Evolutionary conservation across 2,113 vertebrate species (phyloP).

Genomic region (Siphamia tubifer): DNA sequence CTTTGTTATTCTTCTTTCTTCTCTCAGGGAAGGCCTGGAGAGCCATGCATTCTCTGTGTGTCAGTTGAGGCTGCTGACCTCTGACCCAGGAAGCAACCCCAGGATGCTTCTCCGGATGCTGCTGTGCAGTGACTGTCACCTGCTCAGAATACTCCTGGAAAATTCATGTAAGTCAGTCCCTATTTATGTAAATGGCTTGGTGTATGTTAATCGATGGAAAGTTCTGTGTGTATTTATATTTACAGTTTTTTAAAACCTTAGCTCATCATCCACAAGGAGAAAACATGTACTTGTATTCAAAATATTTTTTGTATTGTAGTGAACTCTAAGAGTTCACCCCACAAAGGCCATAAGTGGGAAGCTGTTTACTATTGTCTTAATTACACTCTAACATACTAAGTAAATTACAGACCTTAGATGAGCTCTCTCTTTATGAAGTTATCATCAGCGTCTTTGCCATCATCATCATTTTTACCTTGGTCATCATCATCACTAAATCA

Average conservation of each 20-base stretch:
- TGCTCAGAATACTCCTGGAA: slow-evolving; percentile 86
- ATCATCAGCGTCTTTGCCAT: slow-evolving; percentile 72
- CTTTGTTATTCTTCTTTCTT: slow-evolving; percentile 58
- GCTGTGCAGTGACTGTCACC: slow-evolving; percentile 84
- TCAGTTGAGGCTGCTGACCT: slow-evolving; percentile 89
- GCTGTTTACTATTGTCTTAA: slow-evolving; percentile 51
- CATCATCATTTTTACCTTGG: slow-evolving; percentile 77
- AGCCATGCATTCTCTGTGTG: slow-evolving; percentile 79
- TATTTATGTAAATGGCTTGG: neutral
- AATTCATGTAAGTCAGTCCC: slow-evolving; percentile 84
- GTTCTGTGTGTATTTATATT: neutral
- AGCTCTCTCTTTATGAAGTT: slow-evolving; percentile 70
- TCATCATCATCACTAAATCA: slow-evolving; percentile 80
- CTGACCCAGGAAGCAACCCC: slow-evolving; percentile 87
- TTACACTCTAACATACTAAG: slow-evolving; percentile 41
- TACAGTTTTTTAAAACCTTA: neutral
- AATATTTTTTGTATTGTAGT: slow-evolving; percentile 8
- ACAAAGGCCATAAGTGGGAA: neutral
- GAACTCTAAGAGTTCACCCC: neutral
- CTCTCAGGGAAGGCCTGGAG: slow-evolving; percentile 83
- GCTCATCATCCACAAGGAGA: neutral
- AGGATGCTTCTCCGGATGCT: slow-evolving; percentile 87
- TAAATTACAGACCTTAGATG: slow-evolving; percentile 47
- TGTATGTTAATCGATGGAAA: neutral
- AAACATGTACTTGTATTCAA: neutral